phyloP scores from a whole-genome alignment of 2,888 invertebrate species.

The Allacma fusca region DNA sequence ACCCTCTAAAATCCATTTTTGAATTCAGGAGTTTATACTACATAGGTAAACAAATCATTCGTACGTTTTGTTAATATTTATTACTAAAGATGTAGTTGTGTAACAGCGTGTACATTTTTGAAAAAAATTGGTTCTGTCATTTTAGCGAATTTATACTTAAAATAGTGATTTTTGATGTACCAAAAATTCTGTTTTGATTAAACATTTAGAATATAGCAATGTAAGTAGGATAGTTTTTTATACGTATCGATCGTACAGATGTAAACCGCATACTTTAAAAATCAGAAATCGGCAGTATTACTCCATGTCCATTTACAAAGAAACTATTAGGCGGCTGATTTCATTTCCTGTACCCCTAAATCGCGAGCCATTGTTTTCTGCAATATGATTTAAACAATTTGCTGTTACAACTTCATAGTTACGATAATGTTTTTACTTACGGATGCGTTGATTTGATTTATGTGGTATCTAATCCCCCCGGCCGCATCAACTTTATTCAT shows the following conservation, averaged over 20 bases:
- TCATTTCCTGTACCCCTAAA: slow-evolving; percentile 35
- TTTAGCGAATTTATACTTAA: neutral
- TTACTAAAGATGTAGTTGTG: neutral
- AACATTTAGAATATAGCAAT: neutral
- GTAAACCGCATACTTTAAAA: too few relatives aligned
- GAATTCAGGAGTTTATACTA: neutral
- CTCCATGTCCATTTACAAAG: too few relatives aligned
- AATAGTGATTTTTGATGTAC: neutral
- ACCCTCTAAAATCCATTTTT: neutral
- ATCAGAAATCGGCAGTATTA: too few relatives aligned
- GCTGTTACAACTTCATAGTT: too few relatives aligned
- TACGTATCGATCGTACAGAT: too few relatives aligned
- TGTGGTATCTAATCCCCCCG: slow-evolving; percentile 81
- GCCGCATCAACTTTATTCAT: slow-evolving; percentile 73
- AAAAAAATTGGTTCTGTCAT: neutral
- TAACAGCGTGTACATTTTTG: neutral
- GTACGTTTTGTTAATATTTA: neutral
- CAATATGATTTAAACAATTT: too few relatives aligned
- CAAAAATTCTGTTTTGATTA: neutral
- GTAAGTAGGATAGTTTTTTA: too few relatives aligned
- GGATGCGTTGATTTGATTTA: slow-evolving; percentile 78
- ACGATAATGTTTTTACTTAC: too few relatives aligned
- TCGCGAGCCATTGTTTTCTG: slow-evolving; percentile 36
- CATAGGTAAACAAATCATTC: slow-evolving; percentile 4
- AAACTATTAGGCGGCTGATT: neutral